phyloP scores from a whole-genome alignment of 1,140 invertebrate species.

The Temnothorax longispinosus region DNA sequence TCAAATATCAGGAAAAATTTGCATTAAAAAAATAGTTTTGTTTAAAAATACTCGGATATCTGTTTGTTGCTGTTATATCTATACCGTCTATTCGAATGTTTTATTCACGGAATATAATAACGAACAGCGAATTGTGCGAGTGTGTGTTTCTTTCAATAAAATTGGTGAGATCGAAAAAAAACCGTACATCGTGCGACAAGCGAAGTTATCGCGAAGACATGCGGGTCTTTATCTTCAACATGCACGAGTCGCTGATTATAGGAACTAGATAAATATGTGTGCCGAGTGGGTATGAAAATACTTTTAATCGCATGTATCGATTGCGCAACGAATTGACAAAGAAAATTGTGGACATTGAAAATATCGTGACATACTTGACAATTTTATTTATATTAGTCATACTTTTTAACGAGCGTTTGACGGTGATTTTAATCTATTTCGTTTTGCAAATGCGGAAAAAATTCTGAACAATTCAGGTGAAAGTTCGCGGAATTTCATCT shows the following conservation, averaged over 20 bases:
- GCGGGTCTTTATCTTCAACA: conserved; percentile 29
- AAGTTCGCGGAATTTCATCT: neutral
- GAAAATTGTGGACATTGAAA: neutral
- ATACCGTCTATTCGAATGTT: neutral
- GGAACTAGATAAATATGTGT: conserved; percentile 38
- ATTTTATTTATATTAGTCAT: neutral
- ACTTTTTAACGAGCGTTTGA: neutral
- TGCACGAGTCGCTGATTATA: conserved; percentile 21
- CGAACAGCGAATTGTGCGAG: neutral
- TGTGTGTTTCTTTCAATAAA: neutral
- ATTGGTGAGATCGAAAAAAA: neutral
- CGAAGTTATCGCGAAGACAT: conserved; percentile 42
- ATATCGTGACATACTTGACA: neutral
- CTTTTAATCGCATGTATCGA: conserved; percentile 23
- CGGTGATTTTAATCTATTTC: neutral
- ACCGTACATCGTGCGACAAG: neutral
- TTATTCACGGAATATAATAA: conserved; percentile 19
- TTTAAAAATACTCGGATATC: neutral
- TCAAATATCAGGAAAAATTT: neutral
- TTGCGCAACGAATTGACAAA: conserved; percentile 8
- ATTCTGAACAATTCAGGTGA: neutral
- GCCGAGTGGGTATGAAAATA: conserved; percentile 18
- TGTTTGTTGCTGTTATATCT: neutral
- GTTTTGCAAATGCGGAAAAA: neutral
- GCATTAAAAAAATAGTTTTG: neutral